Percentiles rank a stretch among this genome's conserved stretches.
Conservation (phyloP, 2,113 vertebrate species). For the Saccopteryx leptura region DNA sequence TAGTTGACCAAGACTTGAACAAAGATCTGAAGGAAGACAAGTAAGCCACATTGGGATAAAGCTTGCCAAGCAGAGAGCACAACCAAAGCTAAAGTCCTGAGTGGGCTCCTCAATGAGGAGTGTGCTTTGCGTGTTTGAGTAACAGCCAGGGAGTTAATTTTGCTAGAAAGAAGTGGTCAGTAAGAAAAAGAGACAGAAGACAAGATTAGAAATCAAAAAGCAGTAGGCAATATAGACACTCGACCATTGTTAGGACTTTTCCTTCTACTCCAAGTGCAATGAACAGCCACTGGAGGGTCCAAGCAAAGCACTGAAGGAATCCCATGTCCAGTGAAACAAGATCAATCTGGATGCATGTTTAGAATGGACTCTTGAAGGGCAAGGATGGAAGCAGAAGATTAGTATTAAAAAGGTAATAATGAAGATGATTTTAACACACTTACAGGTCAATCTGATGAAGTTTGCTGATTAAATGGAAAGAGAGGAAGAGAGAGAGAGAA, state of each 20-base stretch:
- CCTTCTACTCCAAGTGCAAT: neutral
- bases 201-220: neutral
- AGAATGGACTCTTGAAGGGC: neutral
- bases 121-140: neutral
- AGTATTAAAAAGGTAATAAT: neutral
- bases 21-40: neutral
- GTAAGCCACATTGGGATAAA: neutral
- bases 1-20: neutral
- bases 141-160: neutral
- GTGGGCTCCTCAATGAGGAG: neutral
- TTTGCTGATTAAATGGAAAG: neutral
- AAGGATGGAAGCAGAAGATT: neutral
- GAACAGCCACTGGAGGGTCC: neutral
- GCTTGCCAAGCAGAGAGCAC: neutral
- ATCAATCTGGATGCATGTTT: neutral
- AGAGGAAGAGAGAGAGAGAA: rapidly evolving
- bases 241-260: neutral
- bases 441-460: neutral
- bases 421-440: neutral
- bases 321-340: neutral
- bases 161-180: neutral
- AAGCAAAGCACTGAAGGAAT: neutral
- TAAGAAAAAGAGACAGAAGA: neutral
- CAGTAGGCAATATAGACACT: neutral
- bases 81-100: neutral